phyloP scores from a whole-genome alignment of 2,797 vertebrate genomes.

The Avahi laniger region DNA sequence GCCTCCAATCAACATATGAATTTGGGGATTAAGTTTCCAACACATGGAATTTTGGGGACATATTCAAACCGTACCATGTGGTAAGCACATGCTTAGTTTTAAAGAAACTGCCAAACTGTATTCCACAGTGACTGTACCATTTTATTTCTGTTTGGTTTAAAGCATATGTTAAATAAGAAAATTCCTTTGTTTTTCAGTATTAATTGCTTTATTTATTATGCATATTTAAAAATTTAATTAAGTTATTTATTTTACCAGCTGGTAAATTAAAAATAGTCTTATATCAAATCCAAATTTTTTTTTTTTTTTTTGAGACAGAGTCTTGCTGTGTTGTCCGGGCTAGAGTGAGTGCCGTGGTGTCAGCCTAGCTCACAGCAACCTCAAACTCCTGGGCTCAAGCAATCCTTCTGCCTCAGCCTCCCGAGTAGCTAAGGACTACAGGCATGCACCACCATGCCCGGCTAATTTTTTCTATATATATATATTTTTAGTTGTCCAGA shows the following conservation, averaged over 20 bases:
- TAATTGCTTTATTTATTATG: neutral
- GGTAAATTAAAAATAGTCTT: neutral
- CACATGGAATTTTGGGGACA: neutral
- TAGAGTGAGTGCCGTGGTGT: no score
- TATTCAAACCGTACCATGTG: neutral
- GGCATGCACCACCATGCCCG: no score
- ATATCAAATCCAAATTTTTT: neutral
- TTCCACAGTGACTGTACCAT: neutral
- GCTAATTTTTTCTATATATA: no score
- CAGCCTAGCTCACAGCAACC: no score
- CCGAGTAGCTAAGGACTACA: no score
- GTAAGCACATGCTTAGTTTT: neutral
- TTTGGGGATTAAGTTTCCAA: neutral
- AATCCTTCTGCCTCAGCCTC: no score
- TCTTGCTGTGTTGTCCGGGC: fast-evolving
- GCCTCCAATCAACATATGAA: neutral
- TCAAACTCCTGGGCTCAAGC: no score
- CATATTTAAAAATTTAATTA: neutral
- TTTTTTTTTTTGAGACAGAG: no score
- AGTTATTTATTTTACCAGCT: neutral
- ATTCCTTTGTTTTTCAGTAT: neutral
- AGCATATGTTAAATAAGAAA: neutral
- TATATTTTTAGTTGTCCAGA: no score
- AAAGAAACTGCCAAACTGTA: neutral
- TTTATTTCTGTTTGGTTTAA: neutral